Base-by-base conservation (phyloP, 64 coral and sea anemone genomes). In the Pocillopora damicornis region DNA sequence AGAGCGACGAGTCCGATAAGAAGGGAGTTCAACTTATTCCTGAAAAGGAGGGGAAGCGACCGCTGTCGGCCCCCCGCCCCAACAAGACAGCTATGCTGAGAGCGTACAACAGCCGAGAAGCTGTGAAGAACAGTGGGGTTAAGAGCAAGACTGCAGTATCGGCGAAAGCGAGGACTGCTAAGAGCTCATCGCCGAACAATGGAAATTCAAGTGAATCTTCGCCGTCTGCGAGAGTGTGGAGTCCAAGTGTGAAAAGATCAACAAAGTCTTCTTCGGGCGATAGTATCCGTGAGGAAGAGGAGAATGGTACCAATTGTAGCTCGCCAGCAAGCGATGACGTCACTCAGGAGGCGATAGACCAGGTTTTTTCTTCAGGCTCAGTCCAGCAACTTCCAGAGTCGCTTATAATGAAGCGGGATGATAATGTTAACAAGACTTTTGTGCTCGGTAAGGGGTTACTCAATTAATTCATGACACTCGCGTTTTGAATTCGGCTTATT, bases 51-150 rank as follows among this genome's bases (percentile, higher is more conserved):
- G 87, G 79, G 6, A 93, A 93, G 58, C 79, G 94, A 25, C 88
- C 91, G 12, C 60, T 86, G 13, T 87, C 90, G 45, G 76, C 87
- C 23, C 94, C 94, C 9, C 94, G 94, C 73, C 91, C 73, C 0
- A 97, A 97, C 63, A 97, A 97, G 71, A 89, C 94, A 18, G 89
- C 94, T 34, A 95, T 92, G 90, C 34, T 95, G 20, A 74, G 94
- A 13, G 94, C 91, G 17, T 42, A 71, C 14, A 92, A 92, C 26
- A 92, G 90, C 60, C 73, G 90, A 10, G 91, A 97, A 86, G 94
- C 88, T 22, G 83, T 78, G 30, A 97, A 93, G 72, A 87, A 86
- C 22, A 67, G 61, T 16, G 80, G 80, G 34, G 63, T 85, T 71
- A 51, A 75, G 36, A 82, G 16, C 30, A 76, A 84, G 84, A 66